A percentile compares a stretch with the other conserved stretches of the same genome.
Conservation (phyloP, 1,140 invertebrate species). For the Drosophila nebulosa region DNA sequence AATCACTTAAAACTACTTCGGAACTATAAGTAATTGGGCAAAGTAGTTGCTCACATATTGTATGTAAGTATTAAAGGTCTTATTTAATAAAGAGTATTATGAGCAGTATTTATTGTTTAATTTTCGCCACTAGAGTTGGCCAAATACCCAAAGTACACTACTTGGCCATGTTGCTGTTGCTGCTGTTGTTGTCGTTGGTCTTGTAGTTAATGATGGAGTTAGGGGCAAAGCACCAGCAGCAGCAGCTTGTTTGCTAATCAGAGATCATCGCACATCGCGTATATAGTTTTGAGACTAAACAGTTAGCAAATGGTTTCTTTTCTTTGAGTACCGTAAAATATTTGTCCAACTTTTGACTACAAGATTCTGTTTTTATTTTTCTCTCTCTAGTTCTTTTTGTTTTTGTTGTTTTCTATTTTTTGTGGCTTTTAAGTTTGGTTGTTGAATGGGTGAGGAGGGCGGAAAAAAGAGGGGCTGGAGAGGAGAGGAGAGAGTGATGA, state of each 20-base stretch:
- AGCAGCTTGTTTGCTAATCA: slow-evolving; percentile 20
- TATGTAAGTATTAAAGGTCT: not conserved
- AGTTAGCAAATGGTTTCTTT: slow-evolving; percentile 55
- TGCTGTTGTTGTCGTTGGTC: not conserved
- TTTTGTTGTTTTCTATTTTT: not conserved
- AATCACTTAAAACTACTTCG: too few relatives aligned
- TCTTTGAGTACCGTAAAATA: slow-evolving; percentile 67
- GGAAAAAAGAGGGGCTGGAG: not conserved
- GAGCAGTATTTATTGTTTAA: not conserved
- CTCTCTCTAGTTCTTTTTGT: not conserved
- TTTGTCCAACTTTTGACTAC: slow-evolving; percentile 69
- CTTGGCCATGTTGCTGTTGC: not conserved
- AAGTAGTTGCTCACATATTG: too few relatives aligned
- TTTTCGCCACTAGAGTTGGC: not conserved
- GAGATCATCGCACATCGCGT: not conserved
- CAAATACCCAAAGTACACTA: not conserved
- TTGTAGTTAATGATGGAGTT: slow-evolving; percentile 10
- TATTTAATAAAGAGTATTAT: not conserved
- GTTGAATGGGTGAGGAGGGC: not conserved
- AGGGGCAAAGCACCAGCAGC: slow-evolving; percentile 48
- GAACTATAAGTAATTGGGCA: too few relatives aligned
- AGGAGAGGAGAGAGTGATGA: not conserved
- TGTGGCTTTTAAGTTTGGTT: not conserved
- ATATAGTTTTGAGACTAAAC: not conserved
- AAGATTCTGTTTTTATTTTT: slow-evolving; percentile 41